Conservation (phyloP, 1,140 invertebrate species). For the Cotesia vestalis region DNA sequence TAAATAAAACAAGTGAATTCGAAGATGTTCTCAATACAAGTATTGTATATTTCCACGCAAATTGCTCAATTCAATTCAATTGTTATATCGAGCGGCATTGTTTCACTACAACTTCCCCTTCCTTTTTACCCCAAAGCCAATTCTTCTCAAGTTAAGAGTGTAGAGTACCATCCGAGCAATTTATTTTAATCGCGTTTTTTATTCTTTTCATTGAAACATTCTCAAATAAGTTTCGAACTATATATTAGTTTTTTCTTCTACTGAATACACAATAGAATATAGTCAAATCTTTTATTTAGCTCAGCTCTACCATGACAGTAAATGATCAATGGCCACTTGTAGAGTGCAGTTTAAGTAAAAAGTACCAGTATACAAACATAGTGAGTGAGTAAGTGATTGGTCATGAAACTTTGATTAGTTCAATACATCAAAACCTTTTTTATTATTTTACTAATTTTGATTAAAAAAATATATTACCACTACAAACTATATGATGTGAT, state of each 20-base stretch:
- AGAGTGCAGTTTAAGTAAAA: no score
- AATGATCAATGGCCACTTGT: no score
- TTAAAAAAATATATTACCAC: no score
- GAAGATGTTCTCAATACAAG: neutral
- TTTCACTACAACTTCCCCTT: neutral
- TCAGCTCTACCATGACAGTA: no score
- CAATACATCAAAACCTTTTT: neutral
- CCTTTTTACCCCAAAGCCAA: neutral
- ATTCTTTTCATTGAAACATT: no score
- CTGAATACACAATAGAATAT: no score
- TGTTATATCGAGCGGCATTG: conserved; percentile 12
- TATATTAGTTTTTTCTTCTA: no score
- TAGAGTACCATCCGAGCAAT: neutral
- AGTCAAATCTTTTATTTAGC: no score
- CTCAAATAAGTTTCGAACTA: no score
- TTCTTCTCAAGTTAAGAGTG: neutral
- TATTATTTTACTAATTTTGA: no score
- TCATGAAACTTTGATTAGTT: neutral
- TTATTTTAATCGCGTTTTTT: conserved; percentile 17
- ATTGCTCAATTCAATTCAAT: conserved; percentile 26
- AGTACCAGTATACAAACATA: no score
- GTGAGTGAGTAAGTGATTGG: neutral
- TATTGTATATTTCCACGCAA: conserved; percentile 14
- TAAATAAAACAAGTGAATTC: neutral
- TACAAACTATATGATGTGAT: neutral